Conservation (phyloP, 2,797 vertebrate genomes). For the Acanthurus lineatus region DNA sequence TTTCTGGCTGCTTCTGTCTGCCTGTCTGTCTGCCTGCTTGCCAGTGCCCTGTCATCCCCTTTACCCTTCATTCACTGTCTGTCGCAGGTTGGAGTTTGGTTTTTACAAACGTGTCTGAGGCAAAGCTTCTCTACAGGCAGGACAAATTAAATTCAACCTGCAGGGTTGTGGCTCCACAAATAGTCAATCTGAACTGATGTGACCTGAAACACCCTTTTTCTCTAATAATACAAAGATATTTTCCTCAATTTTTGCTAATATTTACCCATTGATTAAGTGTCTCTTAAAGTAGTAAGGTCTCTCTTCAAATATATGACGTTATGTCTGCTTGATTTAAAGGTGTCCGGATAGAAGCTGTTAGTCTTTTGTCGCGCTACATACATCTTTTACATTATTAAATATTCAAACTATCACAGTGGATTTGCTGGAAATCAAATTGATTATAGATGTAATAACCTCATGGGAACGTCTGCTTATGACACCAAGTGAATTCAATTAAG, state of each 20-base stretch:
- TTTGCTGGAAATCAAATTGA: too few relatives aligned
- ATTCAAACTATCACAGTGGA: too few relatives aligned
- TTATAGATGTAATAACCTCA: too few relatives aligned
- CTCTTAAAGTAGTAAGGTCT: too few relatives aligned
- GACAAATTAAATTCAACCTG: not conserved
- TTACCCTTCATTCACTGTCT: conserved; percentile 55
- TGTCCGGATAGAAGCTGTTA: too few relatives aligned
- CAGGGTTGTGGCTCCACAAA: not conserved
- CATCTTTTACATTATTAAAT: too few relatives aligned
- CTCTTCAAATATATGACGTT: too few relatives aligned
- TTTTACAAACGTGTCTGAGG: conserved; percentile 25
- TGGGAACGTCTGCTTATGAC: not conserved
- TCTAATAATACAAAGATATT: not conserved
- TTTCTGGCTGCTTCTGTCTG: conserved; percentile 78
- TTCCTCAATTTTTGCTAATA: not conserved
- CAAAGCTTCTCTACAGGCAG: conserved; percentile 44
- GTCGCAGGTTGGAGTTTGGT: conserved; percentile 55
- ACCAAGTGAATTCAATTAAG: not conserved
- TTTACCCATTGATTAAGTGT: too few relatives aligned
- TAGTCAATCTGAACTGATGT: not conserved
- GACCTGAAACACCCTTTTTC: not conserved
- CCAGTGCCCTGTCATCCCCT: conserved; percentile 52
- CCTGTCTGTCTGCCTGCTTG: conserved; percentile 62
- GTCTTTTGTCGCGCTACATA: too few relatives aligned
- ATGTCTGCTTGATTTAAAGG: too few relatives aligned